phyloP scores from a whole-genome alignment of 2,888 invertebrate species.

The Lordiphosa andalusiaca region DNA sequence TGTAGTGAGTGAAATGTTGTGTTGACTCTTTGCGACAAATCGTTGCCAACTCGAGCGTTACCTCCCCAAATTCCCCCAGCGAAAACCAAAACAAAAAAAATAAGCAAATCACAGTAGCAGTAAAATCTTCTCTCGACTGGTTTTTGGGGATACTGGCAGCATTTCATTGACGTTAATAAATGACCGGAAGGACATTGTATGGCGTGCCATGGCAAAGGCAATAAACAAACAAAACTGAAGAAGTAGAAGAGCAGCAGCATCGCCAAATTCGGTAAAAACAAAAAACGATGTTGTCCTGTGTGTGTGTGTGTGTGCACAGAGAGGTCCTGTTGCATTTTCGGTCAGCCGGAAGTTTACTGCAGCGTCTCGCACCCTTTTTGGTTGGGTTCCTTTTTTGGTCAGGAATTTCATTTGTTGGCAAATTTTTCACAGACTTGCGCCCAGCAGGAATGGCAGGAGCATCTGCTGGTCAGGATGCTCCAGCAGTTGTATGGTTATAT shows the following conservation, averaged over 20 bases:
- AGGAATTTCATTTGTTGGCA: conserved; percentile 58
- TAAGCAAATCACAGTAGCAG: conserved; percentile 23
- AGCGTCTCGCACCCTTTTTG: conserved; percentile 66
- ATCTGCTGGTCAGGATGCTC: conserved; percentile 40
- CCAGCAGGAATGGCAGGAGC: conserved; percentile 33
- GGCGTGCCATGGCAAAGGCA: conserved; percentile 63
- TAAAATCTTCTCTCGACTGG: conserved; percentile 31
- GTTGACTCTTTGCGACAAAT: conserved; percentile 69
- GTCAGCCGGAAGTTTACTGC: conserved; percentile 70
- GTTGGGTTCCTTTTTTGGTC: conserved; percentile 16
- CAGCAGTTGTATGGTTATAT: no score
- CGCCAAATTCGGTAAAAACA: conserved; percentile 38
- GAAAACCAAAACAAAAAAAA: conserved; percentile 16
- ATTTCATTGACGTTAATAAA: conserved; percentile 73
- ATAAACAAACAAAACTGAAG: conserved; percentile 61
- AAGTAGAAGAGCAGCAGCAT: conserved; percentile 16
- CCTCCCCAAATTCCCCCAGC: no score
- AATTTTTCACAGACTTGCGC: conserved; percentile 64
- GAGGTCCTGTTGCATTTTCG: conserved; percentile 68
- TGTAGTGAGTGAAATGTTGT: conserved; percentile 50
- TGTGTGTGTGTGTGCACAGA: conserved; percentile 2
- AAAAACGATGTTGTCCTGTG: conserved; percentile 33
- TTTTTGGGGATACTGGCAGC: conserved; percentile 23
- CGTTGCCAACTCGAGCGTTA: conserved; percentile 58
- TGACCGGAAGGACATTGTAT: conserved; percentile 75